phyloP scores from a whole-genome alignment of 2,113 vertebrate species.

The Bubo scandiacus region DNA sequence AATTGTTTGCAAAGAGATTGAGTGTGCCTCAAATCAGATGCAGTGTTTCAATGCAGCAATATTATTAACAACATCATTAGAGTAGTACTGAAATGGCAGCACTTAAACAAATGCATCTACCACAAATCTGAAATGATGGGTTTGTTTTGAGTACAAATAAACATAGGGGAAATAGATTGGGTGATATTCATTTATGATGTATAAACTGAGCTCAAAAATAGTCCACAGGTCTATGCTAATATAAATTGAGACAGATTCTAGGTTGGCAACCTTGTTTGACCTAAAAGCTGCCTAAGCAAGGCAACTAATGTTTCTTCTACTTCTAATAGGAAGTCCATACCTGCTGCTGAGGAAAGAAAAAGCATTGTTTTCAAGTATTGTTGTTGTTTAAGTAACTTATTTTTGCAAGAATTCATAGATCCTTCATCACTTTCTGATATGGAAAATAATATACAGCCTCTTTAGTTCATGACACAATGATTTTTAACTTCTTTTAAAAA shows the following conservation, averaged over 20 bases:
- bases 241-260: neutral
- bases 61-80: neutral
- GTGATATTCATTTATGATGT: neutral
- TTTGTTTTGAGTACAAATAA: constrained; percentile 34
- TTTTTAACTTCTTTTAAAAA: neutral
- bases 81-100: constrained; percentile 12
- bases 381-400: neutral
- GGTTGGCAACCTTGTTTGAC: neutral
- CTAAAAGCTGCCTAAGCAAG: neutral
- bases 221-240: neutral
- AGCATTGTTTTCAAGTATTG: neutral
- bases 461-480: neutral
- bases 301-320: neutral
- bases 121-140: constrained; percentile 1
- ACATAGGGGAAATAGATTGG: neutral
- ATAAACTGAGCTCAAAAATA: neutral
- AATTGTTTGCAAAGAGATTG: neutral
- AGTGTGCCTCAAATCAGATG: neutral
- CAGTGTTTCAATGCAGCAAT: neutral
- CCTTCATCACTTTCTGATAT: neutral
- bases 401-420: neutral
- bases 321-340: neutral
- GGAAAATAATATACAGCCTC: neutral
- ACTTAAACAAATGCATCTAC: constrained; percentile 1
- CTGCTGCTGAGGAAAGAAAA: neutral